Percentiles rank a stretch among this genome's conserved stretches.
Evolutionary conservation across 1,140 invertebrate genomes (phyloP).

Genomic region (Microplitis demolitor): DNA sequence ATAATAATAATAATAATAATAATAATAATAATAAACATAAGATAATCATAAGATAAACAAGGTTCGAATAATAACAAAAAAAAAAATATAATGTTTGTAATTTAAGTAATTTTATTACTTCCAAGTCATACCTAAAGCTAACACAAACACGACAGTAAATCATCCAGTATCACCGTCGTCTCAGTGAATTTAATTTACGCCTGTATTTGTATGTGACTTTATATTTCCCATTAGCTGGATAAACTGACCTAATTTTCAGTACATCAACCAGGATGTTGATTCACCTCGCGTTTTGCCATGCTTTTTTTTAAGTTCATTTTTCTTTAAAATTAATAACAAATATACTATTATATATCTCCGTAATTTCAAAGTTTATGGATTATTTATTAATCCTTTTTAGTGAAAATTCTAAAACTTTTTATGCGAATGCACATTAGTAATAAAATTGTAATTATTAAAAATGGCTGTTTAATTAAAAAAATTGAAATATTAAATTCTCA

Average conservation of each 20-base stretch:
- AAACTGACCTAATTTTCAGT: constrained; percentile 55
- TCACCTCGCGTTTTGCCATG: background rate
- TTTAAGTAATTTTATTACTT: constrained; percentile 48
- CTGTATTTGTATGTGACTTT: constrained; percentile 55
- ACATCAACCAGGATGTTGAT: background rate
- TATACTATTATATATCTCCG: no score
- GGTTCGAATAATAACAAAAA: background rate
- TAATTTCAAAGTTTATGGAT: no score
- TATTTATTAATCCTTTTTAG: no score
- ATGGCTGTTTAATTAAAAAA: no score
- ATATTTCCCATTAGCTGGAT: constrained; percentile 59
- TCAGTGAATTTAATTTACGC: constrained; percentile 56
- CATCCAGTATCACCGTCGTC: constrained; percentile 44
- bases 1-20: no score
- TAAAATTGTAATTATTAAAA: no score
- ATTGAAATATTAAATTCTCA: no score
- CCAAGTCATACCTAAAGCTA: constrained; percentile 38
- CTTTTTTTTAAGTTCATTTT: background rate
- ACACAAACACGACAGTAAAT: constrained; percentile 50
- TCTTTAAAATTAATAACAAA: no score
- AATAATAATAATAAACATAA: background rate
- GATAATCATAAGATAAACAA: background rate
- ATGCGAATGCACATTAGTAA: no score
- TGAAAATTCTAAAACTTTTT: no score
- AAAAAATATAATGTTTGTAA: constrained; percentile 11